Evolutionary conservation across 2,888 invertebrate genomes (phyloP).

Genomic region (Amphipoea lucens): DNA sequence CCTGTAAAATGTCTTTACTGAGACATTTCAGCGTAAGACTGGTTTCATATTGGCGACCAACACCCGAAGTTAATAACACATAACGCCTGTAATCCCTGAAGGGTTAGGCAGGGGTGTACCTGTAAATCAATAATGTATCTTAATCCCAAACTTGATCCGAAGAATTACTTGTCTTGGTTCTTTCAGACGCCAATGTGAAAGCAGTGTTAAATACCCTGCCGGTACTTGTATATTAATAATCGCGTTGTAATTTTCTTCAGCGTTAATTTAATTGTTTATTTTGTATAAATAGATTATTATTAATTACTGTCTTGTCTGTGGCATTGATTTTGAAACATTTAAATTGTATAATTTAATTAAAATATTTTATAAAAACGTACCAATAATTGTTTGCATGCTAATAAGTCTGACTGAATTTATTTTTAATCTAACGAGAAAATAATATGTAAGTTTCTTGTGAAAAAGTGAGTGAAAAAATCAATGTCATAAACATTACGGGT

Average conservation of each 20-base stretch:
- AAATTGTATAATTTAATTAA: conserved; percentile 23
- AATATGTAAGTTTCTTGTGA: conserved; percentile 10
- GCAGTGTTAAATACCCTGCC: conserved; percentile 40
- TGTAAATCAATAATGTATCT: not conserved
- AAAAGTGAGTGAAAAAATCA: conserved; percentile 32
- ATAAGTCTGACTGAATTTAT: conserved; percentile 53
- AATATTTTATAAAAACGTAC: conserved; percentile 36
- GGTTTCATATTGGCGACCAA: conserved; percentile 10
- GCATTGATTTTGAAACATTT: conserved; percentile 50
- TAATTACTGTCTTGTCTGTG: conserved; percentile 34
- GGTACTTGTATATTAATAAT: conserved; percentile 56
- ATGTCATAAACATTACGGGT: conserved; percentile 53
- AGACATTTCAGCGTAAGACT: conserved; percentile 1
- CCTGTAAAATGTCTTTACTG: not conserved
- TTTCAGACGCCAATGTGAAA: not conserved
- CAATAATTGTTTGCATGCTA: conserved; percentile 28
- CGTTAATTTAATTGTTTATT: conserved; percentile 57
- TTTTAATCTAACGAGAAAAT: conserved; percentile 41
- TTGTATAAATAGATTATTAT: conserved; percentile 61
- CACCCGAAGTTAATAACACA: not conserved
- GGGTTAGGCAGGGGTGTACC: not conserved
- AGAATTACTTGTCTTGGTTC: not conserved
- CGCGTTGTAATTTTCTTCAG: conserved; percentile 36
- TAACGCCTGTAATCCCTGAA: too few species aligned
- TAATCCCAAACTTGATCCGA: not conserved